Evolutionary conservation across 2,113 vertebrate genomes (phyloP).

Genomic region (Gulo gulo): DNA sequence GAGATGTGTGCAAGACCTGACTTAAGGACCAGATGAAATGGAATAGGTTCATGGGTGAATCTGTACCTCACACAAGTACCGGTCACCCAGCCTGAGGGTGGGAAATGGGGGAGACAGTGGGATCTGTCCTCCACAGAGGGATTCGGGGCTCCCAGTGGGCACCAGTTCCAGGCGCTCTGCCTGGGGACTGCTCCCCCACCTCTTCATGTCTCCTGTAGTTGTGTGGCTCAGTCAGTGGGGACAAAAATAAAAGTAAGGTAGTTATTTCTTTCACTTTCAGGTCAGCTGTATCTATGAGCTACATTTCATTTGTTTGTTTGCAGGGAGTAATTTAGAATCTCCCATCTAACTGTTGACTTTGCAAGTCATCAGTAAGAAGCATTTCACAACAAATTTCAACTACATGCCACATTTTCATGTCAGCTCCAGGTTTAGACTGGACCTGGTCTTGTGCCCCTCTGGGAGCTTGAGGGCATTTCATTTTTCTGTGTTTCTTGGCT

Average conservation of each 20-base stretch:
- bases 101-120: not conserved
- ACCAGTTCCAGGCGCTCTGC: not conserved
- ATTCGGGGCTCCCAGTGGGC: not conserved
- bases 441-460: not conserved
- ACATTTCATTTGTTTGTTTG: not conserved
- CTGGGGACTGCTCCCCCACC: not conserved
- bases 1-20: not conserved
- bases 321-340: not conserved
- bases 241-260: not conserved
- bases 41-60: not conserved
- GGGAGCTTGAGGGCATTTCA: constrained; percentile 40
- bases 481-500: constrained; percentile 64
- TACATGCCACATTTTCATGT: not conserved
- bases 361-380: not conserved
- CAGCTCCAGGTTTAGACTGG: not conserved
- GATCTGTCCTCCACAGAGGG: not conserved
- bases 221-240: not conserved
- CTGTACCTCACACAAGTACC: not conserved
- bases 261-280: not conserved
- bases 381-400: constrained; percentile 43
- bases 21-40: not conserved
- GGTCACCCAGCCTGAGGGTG: not conserved
- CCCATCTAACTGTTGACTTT: not conserved
- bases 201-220: not conserved
- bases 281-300: not conserved